Conservation (phyloP, 2,888 invertebrate species). For the Xestobium rufovillosum region DNA sequence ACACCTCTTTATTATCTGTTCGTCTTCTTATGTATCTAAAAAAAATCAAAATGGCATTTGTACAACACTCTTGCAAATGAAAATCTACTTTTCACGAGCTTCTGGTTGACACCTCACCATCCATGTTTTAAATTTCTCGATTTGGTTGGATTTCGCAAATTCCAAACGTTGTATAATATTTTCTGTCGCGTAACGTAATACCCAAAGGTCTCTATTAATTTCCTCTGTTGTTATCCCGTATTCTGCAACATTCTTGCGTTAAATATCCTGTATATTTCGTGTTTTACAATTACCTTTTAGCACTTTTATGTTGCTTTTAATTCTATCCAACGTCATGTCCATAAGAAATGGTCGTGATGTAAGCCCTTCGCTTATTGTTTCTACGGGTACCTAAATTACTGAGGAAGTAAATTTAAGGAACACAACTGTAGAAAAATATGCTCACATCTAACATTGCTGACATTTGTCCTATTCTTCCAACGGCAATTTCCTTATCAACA, state of each 20-base stretch:
- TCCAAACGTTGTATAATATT: slow-evolving; percentile 35
- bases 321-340: too few relatives aligned
- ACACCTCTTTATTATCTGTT: slow-evolving; percentile 36
- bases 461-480: slow-evolving; percentile 24
- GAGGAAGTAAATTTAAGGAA: too few relatives aligned
- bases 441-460: slow-evolving; percentile 24
- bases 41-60: slow-evolving; percentile 13
- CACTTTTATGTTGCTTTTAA: too few relatives aligned
- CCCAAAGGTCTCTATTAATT: slow-evolving; percentile 42
- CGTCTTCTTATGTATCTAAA: slow-evolving; percentile 38
- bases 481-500: slow-evolving; percentile 18
- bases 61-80: slow-evolving; percentile 3
- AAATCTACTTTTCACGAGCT: slow-evolving; percentile 38
- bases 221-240: slow-evolving; percentile 35
- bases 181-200: slow-evolving; percentile 37
- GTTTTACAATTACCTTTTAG: too few relatives aligned
- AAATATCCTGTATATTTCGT: too few relatives aligned
- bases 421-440: too few relatives aligned
- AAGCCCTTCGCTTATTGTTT: slow-evolving; percentile 15
- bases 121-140: slow-evolving; percentile 44
- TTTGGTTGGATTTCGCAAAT: slow-evolving; percentile 33
- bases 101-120: slow-evolving; percentile 40
- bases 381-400: slow-evolving; percentile 16
- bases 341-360: too few relatives aligned
- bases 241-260: slow-evolving; percentile 30